Conservation (phyloP, 2,888 invertebrate species). For the Clivina fossor region DNA sequence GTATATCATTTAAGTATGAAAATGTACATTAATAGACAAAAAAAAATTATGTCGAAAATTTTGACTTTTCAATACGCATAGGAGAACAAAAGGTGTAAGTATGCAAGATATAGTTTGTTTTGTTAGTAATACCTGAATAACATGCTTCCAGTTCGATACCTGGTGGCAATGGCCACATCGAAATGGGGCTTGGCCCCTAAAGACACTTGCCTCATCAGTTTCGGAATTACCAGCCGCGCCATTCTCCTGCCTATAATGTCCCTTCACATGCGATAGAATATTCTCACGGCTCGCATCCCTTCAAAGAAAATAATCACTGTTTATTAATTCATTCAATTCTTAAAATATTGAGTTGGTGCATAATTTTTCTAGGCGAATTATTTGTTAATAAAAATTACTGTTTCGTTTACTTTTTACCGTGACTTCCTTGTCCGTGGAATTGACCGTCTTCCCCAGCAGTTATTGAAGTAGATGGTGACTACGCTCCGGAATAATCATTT, state of each 20-base stretch:
- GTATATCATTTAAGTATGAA: slow-evolving; percentile 7
- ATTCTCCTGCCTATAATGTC: slow-evolving; percentile 58
- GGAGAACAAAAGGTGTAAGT: slow-evolving; percentile 35
- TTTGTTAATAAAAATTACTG: no score
- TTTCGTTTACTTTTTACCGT: no score
- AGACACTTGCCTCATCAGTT: slow-evolving; percentile 58
- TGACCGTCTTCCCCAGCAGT: no score
- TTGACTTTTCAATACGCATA: slow-evolving; percentile 14
- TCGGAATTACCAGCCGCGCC: slow-evolving; percentile 32
- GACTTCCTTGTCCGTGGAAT: no score
- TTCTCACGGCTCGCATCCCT: slow-evolving; percentile 67
- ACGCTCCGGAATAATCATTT: no score
- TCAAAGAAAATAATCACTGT: slow-evolving; percentile 39
- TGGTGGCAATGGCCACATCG: slow-evolving; percentile 81
- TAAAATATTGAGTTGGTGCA: no score
- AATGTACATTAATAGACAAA: slow-evolving; percentile 7
- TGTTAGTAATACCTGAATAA: slow-evolving; percentile 73
- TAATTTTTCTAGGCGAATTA: no score
- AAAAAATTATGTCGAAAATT: slow-evolving; percentile 5
- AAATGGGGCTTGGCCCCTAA: slow-evolving; percentile 59
- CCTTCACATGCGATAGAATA: slow-evolving; percentile 67
- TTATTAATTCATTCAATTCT: no score
- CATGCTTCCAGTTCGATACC: slow-evolving; percentile 83
- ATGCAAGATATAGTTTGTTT: slow-evolving; percentile 31
- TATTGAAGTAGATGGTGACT: no score